Conservation (phyloP, 2,888 invertebrate species). For the Cyaniris semiargus region DNA sequence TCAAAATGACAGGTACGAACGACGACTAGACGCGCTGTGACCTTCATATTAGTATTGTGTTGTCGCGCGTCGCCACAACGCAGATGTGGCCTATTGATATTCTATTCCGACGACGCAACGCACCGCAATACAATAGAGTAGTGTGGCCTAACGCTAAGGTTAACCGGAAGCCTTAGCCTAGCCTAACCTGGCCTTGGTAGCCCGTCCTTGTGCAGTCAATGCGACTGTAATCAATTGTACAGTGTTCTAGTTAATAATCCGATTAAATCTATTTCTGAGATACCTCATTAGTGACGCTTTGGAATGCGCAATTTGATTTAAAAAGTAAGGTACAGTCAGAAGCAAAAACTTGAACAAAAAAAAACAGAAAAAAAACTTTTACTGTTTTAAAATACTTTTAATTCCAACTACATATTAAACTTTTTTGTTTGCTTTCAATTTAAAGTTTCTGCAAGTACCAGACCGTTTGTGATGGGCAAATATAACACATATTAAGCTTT, state of each 20-base stretch:
- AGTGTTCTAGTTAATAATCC: slow-evolving; percentile 5
- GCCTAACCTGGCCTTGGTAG: slow-evolving; percentile 27
- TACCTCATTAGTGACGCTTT: background rate
- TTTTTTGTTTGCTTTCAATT: background rate
- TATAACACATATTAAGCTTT: background rate
- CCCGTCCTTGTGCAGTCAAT: slow-evolving; percentile 16
- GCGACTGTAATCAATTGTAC: slow-evolving; percentile 25
- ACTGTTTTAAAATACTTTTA: too few relatives aligned
- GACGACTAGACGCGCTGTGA: background rate
- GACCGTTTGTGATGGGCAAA: background rate
- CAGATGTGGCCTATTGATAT: background rate
- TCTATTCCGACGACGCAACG: background rate
- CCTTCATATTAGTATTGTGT: background rate
- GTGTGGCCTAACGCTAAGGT: background rate
- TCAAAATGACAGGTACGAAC: too few relatives aligned
- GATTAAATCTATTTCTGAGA: slow-evolving; percentile 24
- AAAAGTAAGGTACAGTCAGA: background rate
- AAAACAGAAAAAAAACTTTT: background rate
- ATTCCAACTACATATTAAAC: background rate
- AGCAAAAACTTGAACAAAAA: background rate
- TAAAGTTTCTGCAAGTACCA: background rate
- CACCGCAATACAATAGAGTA: background rate
- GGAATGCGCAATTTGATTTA: background rate
- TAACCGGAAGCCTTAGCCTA: slow-evolving; percentile 27
- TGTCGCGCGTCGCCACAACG: too few relatives aligned